A percentile compares a stretch with the other conserved stretches of the same genome.
phyloP scores from a whole-genome alignment of 1,140 invertebrate genomes.

The Pogonus chalceus region DNA sequence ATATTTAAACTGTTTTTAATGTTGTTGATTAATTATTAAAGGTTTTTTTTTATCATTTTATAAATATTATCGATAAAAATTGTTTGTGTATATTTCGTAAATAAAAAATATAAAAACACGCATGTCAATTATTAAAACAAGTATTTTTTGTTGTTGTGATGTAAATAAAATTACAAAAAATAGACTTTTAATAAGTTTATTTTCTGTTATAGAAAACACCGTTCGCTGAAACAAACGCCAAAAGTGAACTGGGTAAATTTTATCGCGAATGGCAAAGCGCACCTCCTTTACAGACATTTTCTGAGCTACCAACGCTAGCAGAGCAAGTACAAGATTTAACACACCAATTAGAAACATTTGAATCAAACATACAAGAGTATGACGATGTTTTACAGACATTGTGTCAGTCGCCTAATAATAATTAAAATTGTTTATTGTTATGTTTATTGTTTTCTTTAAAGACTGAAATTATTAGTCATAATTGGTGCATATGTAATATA shows the following conservation, averaged over 20 bases:
- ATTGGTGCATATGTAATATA: conserved; percentile 4
- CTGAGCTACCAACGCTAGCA: conserved; percentile 45
- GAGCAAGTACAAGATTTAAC: conserved; percentile 59
- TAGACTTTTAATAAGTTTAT: not conserved
- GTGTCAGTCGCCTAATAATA: conserved; percentile 46
- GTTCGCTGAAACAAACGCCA: conserved; percentile 44
- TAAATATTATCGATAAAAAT: not conserved
- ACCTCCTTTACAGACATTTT: conserved; percentile 54
- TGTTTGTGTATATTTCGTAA: not conserved
- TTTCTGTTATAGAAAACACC: conserved; percentile 46
- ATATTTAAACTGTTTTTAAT: no score
- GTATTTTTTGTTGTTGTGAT: no score
- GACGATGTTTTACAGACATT: conserved; percentile 59
- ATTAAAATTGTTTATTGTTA: conserved; percentile 25
- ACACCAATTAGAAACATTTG: conserved; percentile 62
- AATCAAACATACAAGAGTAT: conserved; percentile 61
- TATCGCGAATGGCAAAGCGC: conserved; percentile 70
- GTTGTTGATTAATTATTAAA: no score
- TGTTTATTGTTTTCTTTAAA: not conserved
- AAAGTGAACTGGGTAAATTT: conserved; percentile 62
- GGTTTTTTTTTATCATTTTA: no score
- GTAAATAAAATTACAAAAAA: not conserved
- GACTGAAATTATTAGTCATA: conserved; percentile 3
- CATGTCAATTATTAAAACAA: not conserved
- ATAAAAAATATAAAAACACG: not conserved